phyloP scores from a whole-genome alignment of 1,140 invertebrate genomes.

The Pinna nobilis region DNA sequence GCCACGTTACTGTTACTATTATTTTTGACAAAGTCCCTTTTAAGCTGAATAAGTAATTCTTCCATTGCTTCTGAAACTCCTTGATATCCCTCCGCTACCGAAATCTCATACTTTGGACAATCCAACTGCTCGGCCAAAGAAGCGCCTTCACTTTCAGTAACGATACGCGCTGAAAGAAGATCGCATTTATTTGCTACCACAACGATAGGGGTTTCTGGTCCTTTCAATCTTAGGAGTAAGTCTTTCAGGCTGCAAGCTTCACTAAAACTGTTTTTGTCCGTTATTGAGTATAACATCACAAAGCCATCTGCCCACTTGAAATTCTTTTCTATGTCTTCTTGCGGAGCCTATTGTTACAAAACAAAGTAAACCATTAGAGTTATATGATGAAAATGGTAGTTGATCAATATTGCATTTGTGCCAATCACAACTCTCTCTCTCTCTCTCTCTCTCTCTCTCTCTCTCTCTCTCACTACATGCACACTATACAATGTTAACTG shows the following conservation, averaged over 20 bases:
- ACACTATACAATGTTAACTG: neutral
- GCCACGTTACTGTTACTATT: conserved; percentile 35
- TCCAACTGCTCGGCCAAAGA: conserved; percentile 55
- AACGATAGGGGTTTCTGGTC: conserved; percentile 51
- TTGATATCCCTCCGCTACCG: conserved; percentile 60
- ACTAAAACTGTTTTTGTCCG: conserved; percentile 47
- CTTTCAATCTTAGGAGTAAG: conserved; percentile 39
- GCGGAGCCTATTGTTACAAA: conserved; percentile 35
- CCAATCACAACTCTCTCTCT: no score
- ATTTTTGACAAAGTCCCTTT: conserved; percentile 61
- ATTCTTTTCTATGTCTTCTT: conserved; percentile 56
- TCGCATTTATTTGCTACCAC: conserved; percentile 65
- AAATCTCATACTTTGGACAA: conserved; percentile 66
- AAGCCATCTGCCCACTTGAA: conserved; percentile 65
- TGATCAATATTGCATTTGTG: neutral
- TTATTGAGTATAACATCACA: conserved; percentile 63
- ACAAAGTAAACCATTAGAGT: neutral
- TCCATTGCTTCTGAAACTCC: conserved; percentile 65
- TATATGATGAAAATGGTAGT: neutral
- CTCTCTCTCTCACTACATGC: neutral
- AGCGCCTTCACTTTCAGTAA: conserved; percentile 51
- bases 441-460: no score
- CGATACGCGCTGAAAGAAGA: conserved; percentile 55
- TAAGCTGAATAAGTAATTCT: conserved; percentile 62
- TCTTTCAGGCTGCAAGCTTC: conserved; percentile 53